Base-by-base conservation (phyloP, 2,797 vertebrate species). In the Rhinogobio ventralis region DNA sequence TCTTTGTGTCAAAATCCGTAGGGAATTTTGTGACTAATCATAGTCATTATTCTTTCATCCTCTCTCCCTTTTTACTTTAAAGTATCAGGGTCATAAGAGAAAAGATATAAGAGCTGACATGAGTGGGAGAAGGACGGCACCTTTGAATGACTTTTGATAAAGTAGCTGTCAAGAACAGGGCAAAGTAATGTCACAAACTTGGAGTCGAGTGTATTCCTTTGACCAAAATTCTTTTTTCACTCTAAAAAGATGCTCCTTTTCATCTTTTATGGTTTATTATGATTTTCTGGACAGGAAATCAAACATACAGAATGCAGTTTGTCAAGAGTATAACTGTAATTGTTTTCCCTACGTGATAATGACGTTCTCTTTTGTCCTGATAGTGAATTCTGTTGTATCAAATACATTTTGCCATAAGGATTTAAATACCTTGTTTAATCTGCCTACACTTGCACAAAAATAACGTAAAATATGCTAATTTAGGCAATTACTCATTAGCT, bases 361-460 rank as follows among this genome's bases (percentile, higher is more conserved):
- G 57, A 15, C 7, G 17, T 64, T 64, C n/a, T 3, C 60, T 79
- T 28, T 19, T 62, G 25, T 49, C 10, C 28, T 53, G 17, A 53
- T 25, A 51, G 66, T 79, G 25, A 23, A 49, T 66, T 81, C 9
- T 19, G 28, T n/a, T 76, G 46, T 79, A 67, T 72, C n/a, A 64
- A 25, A 71, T 28, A 57, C 55, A 30, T 66, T 28, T 39, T 81
- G n/a, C 13, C 8, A 46, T 57, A 53, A 10, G 3, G 1, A 57
- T 53, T 80, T 75, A n/a, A 87, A 81, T 57, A 72, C 62, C 71
- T 83, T 60, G 5, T 79, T 75, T 82, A 91, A 90, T 91, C 87
- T 86, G 86, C 86, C 88, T 91, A 89, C 90, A 85, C 91, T 91
- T 87, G 90, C 87, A 86, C 67, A 87, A 80, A 88, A 90, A 91